These are phyloP conservation scores for Acrocephalus arundinaceus DNA, from an alignment of 2,113 vertebrate genomes.

Conservation along the genomic window DNA sequence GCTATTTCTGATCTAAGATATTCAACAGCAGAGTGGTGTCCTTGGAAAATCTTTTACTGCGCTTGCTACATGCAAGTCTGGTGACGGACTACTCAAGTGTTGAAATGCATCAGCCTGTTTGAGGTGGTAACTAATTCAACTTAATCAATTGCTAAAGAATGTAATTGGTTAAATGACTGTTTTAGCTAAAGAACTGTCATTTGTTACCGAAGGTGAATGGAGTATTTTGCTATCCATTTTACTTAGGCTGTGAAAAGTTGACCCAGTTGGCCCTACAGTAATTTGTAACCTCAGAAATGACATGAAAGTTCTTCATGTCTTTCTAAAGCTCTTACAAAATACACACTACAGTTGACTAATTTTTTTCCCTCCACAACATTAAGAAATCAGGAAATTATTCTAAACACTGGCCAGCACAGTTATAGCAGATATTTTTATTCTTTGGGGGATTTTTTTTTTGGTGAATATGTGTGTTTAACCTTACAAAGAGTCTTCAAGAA, in stretches of 20 bases:
- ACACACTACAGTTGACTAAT: background rate
- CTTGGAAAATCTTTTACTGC: slow-evolving; percentile 6
- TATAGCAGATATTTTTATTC: background rate
- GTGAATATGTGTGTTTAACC: background rate
- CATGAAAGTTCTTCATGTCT: background rate
- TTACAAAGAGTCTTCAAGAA: background rate
- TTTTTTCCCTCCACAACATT: background rate
- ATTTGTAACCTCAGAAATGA: background rate
- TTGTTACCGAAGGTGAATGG: background rate
- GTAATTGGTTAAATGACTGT: background rate
- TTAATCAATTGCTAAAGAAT: background rate
- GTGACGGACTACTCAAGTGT: background rate
- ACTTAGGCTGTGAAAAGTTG: background rate
- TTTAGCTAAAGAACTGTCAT: background rate
- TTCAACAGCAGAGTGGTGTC: background rate
- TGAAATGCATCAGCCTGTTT: slow-evolving; percentile 30
- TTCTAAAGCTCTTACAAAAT: background rate
- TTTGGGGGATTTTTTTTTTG: background rate
- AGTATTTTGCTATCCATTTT: background rate
- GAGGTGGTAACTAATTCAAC: slow-evolving; percentile 4
- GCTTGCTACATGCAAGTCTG: background rate
- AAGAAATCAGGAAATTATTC: background rate
- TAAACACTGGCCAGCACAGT: background rate
- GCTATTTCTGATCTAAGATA: slow-evolving; percentile 5
- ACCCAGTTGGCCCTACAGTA: background rate